Conservation (phyloP, 2,888 invertebrate genomes). For the Ichneumoninae sp. region DNA sequence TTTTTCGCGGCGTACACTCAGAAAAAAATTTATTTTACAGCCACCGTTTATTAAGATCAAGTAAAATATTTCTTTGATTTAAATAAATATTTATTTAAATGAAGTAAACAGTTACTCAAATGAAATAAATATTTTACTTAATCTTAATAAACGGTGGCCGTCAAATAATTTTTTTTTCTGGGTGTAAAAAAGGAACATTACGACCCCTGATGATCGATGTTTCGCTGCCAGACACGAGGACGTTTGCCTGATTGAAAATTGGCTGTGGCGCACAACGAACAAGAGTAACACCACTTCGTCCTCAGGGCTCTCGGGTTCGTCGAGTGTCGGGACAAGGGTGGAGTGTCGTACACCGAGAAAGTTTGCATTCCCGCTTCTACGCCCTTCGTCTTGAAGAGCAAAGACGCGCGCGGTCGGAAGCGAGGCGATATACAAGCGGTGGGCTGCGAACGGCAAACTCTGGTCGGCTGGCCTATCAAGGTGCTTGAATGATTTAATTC, state of each 20-base stretch:
- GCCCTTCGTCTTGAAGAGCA: conserved; percentile 6
- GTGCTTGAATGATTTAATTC: conserved; percentile 65
- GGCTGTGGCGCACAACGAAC: neutral
- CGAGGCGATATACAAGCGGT: conserved; percentile 27
- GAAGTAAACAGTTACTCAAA: too few relatives aligned
- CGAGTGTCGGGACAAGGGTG: conserved; percentile 56
- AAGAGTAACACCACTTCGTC: conserved; percentile 25
- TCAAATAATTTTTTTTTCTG: neutral
- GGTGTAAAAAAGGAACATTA: neutral
- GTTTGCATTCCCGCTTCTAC: conserved; percentile 46
- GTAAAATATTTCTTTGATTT: too few relatives aligned
- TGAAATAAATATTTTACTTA: too few relatives aligned
- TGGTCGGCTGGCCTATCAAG: conserved; percentile 21
- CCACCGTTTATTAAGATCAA: too few relatives aligned
- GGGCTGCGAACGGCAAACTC: neutral
- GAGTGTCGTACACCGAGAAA: conserved; percentile 22
- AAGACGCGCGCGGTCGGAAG: neutral
- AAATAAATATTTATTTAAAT: too few relatives aligned
- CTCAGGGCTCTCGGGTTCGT: conserved; percentile 48
- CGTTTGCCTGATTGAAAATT: neutral
- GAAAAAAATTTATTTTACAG: too few relatives aligned
- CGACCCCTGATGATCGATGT: too few relatives aligned
- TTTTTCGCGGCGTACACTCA: neutral
- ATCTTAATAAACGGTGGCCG: too few relatives aligned
- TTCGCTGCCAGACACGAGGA: too few relatives aligned